These are phyloP conservation scores for Lasioglossum calceatum DNA, from an alignment of 2,888 invertebrate species.

Conservation along the genomic window DNA sequence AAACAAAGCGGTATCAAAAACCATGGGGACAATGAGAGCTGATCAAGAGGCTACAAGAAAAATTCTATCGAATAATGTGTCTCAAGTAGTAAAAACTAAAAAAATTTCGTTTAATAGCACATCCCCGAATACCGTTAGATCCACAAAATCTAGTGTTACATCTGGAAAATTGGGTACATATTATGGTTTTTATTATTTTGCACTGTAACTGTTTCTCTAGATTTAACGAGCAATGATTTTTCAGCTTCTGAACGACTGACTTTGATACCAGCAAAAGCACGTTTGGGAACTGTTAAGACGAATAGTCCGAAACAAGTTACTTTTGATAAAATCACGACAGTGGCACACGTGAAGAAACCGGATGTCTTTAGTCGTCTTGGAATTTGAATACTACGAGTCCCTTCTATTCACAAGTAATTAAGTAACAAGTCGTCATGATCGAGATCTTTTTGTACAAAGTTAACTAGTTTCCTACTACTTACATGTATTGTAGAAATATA, in stretches of 20 bases:
- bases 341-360: conserved; percentile 77
- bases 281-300: conserved; percentile 74
- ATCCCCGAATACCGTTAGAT: conserved; percentile 40
- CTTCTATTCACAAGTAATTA: conserved; percentile 38
- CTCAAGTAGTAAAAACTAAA: conserved; percentile 74
- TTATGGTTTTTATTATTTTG: neutral
- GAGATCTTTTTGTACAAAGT: conserved; percentile 68
- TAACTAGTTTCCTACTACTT: conserved; percentile 52
- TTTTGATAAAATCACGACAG: conserved; percentile 79
- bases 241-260: conserved; percentile 79
- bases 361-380: conserved; percentile 83
- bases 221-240: conserved; percentile 47
- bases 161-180: conserved; percentile 78
- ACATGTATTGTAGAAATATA: conserved; percentile 58
- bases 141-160: conserved; percentile 49
- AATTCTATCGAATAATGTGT: conserved; percentile 68
- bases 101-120: conserved; percentile 66
- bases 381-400: conserved; percentile 65
- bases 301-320: conserved; percentile 80
- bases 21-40: conserved; percentile 81
- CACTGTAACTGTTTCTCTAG: neutral
- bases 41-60: conserved; percentile 81
- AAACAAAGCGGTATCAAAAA: conserved; percentile 65
- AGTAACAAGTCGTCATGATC: conserved; percentile 39
- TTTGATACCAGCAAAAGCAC: conserved; percentile 80